Evolutionary conservation across 2,113 vertebrate genomes (phyloP), one percentile per base, ranked within the genome.

Genomic region (Paralichthys olivaceus): DNA sequence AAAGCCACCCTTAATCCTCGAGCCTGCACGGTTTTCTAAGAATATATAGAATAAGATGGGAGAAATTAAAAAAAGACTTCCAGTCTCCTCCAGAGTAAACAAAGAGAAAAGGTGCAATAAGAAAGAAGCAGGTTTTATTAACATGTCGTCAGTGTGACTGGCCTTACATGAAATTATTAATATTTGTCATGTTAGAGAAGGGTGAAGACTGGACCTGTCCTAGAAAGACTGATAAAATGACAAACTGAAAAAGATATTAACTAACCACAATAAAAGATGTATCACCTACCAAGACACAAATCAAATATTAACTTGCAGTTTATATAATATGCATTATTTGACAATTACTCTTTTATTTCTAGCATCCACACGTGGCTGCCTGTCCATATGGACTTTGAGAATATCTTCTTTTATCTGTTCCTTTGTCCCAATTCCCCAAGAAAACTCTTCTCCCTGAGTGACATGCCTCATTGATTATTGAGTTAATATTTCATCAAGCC

Each of bases 101-200:
- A 47, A 59, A 72, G 20, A 57, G 43, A 20, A 72, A 69, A 72
- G 5, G 53, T 68, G 0, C 55, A 60, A 71, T 60, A 75, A 65
- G 25, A 63, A 57, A 61, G 45, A 65, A n/a, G 29, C 55, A 22
- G 20, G 57, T 40, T 64, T 64, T 45, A 53, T 59, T 47, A 29
- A 26, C 67, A 68, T 68, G 65, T 75, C 60, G 56, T 84, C 7
- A 8, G 37, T 60, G 64, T 69, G 54, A 66, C 26, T 70, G 69
- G 60, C 75, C 51, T 67, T 75, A 56, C 59, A 68, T 15, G 56
- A 57, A 80, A 51, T 56, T 29, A 7, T 70, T 57, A 17, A 55
- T 54, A 73, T 79, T 43, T 13, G 13, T 43, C 13, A 14, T 43
- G 47, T 49, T 6, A 49, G 19, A 17, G 15, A 20, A 49, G 19